Evolutionary conservation across 2,888 invertebrate genomes (phyloP).

Genomic region (Apodemia duryi): DNA sequence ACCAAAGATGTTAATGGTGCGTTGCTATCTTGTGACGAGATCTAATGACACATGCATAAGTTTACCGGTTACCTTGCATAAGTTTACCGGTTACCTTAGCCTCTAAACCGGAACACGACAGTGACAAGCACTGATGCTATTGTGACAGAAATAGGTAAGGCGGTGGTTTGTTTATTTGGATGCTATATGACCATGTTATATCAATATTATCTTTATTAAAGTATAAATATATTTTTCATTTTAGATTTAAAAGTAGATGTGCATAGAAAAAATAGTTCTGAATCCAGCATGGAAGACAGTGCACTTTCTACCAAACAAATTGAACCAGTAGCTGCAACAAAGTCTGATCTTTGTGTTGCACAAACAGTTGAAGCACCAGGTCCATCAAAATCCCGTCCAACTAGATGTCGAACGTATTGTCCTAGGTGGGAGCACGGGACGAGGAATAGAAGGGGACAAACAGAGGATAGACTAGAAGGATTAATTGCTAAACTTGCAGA

Average conservation of each 20-base stretch:
- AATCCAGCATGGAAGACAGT: constrained; percentile 88
- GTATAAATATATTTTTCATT: constrained; percentile 35
- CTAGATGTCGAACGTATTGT: constrained; percentile 52
- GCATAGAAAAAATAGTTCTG: constrained; percentile 94
- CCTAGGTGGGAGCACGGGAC: constrained; percentile 54
- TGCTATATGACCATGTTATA: too few species aligned
- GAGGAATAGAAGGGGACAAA: constrained; percentile 46
- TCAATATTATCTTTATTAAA: not conserved
- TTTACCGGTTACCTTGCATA: too few species aligned
- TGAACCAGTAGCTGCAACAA: constrained; percentile 54
- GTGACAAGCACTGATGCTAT: too few species aligned
- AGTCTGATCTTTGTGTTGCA: constrained; percentile 61
- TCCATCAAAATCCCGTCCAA: constrained; percentile 54
- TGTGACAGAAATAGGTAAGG: too few species aligned
- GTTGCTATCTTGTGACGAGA: too few species aligned
- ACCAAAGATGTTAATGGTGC: too few species aligned
- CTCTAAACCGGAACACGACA: too few species aligned
- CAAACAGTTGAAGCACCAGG: constrained; percentile 49
- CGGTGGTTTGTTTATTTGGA: too few species aligned
- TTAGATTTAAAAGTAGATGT: constrained; percentile 95
- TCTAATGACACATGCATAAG: too few species aligned
- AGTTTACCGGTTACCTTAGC: too few species aligned
- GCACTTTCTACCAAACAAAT: constrained; percentile 68
- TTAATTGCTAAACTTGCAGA: constrained; percentile 57
- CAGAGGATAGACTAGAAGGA: constrained; percentile 57